Conservation (phyloP, 2,888 invertebrate species). For the Periphyllus acericola region DNA sequence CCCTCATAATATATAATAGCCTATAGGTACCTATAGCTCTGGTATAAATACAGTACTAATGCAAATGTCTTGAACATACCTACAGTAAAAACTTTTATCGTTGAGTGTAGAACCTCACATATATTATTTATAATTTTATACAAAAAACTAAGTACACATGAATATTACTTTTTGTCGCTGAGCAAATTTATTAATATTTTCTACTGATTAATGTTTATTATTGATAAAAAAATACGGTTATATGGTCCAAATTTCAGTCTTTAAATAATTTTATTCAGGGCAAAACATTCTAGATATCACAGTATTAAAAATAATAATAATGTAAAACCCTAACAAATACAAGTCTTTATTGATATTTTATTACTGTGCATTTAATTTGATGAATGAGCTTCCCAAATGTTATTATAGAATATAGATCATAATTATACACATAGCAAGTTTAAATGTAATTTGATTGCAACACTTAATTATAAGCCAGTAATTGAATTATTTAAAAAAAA, state of each 20-base stretch:
- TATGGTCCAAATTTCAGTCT: constrained; percentile 58
- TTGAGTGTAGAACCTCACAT: too few relatives aligned
- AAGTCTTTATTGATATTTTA: constrained; percentile 53
- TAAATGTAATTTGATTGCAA: constrained; percentile 4
- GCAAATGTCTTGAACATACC: too few relatives aligned
- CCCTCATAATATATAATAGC: too few relatives aligned
- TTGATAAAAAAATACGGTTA: constrained; percentile 43
- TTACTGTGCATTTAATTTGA: constrained; percentile 39
- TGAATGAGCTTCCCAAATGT: constrained; percentile 39
- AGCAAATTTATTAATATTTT: constrained; percentile 15
- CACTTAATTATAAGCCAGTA: background rate
- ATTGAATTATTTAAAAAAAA: too few relatives aligned
- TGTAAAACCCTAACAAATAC: constrained; percentile 39
- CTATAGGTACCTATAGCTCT: too few relatives aligned
- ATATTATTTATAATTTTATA: too few relatives aligned
- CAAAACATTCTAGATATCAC: constrained; percentile 56
- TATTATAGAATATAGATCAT: background rate
- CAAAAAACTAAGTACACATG: too few relatives aligned
- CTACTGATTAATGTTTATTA: constrained; percentile 11
- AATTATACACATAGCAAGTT: constrained; percentile 24
- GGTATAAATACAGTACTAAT: too few relatives aligned
- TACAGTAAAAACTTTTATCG: too few relatives aligned
- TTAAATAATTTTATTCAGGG: constrained; percentile 52
- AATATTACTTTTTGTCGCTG: background rate
- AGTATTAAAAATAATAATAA: constrained; percentile 52